Base-by-base conservation (phyloP, 2,113 vertebrate species). In the Mandrillus leucophaeus region DNA sequence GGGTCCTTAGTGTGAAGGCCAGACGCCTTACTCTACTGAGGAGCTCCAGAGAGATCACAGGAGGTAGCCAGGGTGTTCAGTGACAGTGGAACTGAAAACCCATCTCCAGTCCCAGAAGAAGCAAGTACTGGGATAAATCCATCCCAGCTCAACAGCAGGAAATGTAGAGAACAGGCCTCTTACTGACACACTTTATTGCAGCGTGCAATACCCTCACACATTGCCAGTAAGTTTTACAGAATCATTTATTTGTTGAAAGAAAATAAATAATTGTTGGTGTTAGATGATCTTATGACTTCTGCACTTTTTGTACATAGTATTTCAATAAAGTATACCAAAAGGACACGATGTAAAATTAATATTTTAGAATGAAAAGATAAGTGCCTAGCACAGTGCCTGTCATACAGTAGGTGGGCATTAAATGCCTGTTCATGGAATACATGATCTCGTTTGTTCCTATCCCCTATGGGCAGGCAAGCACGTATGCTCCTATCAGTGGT, bases 401-500 rank as follows among this genome's bases (percentile, higher is more conserved):
- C 9, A 32, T 18, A 14, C 5, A 75, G 18, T 6, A 59, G 32
- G 40, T 32, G 45, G 66, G 64, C n/a, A 8, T 55, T 68, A 43
- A 38, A 18, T 27, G 20, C 7, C 13, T 27, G 45, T 27, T 76
- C 27, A 9, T 10, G n/a, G 70, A 87, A 14, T 23, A 22, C 38
- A 23, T 22, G 76, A 50, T 25, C 43, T 55, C 43, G 8, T 52
- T 22, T 12, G 30, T 84, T 7, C 88, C 55, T 32, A 1, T 25
- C 27, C 2, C 27, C 2, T 4, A 27, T 0, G 1, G 9, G 6
- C 30, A 61, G 79, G 72, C 32, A 22, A n/a, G 76, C 3, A 3
- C 16, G 0, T 5, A 10, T 0, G 14, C 14, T 11, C 9, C 5
- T n/a, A 23, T 5, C 10, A 5, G 5, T 11, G 16, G 20, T 12